Evolutionary conservation across 2,888 invertebrate genomes (phyloP).

Genomic region (Autographa pulchrina): DNA sequence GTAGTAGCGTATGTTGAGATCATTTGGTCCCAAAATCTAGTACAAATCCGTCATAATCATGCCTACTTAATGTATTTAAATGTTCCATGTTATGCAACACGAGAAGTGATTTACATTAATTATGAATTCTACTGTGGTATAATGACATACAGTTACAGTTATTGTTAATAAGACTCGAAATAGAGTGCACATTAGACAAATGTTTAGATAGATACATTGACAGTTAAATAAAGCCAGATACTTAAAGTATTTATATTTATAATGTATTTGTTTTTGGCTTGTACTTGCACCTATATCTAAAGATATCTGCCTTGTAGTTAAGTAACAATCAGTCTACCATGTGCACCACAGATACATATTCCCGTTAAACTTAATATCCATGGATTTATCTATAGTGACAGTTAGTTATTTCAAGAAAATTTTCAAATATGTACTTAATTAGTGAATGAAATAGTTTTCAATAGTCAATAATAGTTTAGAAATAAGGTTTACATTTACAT

Average conservation of each 20-base stretch:
- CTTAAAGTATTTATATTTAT: constrained; percentile 25
- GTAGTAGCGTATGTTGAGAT: constrained; percentile 63
- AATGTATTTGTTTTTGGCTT: constrained; percentile 41
- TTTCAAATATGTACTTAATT: constrained; percentile 83
- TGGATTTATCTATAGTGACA: constrained; percentile 64
- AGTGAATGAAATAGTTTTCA: constrained; percentile 76
- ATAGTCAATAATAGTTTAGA: constrained; percentile 77
- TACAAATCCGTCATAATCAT: constrained; percentile 69
- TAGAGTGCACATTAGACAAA: constrained; percentile 69
- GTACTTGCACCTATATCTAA: constrained; percentile 52
- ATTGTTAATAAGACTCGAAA: constrained; percentile 55
- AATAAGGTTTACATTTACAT: constrained; percentile 68
- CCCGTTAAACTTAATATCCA: constrained; percentile 54
- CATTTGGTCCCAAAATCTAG: constrained; percentile 83
- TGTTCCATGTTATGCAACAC: constrained; percentile 21
- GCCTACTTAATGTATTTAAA: constrained; percentile 45
- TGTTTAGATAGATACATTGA: constrained; percentile 72
- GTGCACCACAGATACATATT: constrained; percentile 57
- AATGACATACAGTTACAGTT: constrained; percentile 44
- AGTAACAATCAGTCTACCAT: constrained; percentile 50
- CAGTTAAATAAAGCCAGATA: constrained; percentile 59
- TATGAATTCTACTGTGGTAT: constrained; percentile 28
- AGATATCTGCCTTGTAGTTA: constrained; percentile 57
- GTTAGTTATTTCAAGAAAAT: constrained; percentile 64
- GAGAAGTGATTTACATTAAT: constrained; percentile 27